A percentile compares a stretch with the other conserved stretches of the same genome.
phyloP scores from a whole-genome alignment of 2,888 invertebrate genomes.

The Lasioglossum zephyrum region DNA sequence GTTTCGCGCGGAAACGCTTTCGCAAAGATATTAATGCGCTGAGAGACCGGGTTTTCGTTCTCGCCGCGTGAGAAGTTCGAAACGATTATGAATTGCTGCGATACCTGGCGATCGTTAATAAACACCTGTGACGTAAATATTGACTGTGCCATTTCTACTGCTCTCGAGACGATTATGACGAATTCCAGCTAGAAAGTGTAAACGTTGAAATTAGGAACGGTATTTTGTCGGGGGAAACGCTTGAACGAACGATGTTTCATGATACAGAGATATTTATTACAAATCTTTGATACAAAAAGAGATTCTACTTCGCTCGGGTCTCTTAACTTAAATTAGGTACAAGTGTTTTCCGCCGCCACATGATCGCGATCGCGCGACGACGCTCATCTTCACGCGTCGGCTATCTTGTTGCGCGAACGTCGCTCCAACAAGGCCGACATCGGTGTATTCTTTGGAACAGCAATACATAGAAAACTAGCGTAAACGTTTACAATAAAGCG shows the following conservation, averaged over 20 bases:
- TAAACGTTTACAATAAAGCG: conserved; percentile 20
- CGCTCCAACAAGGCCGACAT: conserved; percentile 24
- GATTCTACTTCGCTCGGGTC: conserved; percentile 43
- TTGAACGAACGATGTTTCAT: conserved; percentile 23
- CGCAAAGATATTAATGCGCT: background rate
- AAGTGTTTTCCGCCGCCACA: conserved; percentile 42
- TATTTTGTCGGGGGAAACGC: background rate
- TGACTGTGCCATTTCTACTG: background rate
- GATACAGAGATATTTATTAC: conserved; percentile 68
- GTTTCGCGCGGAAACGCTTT: background rate
- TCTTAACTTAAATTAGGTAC: conserved; percentile 69
- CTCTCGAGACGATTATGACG: background rate
- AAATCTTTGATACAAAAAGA: conserved; percentile 71
- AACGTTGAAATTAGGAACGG: background rate
- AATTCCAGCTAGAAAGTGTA: background rate
- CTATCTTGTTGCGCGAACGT: conserved; percentile 41
- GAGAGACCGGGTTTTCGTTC: background rate
- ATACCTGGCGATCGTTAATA: background rate
- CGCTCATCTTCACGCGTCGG: conserved; percentile 33
- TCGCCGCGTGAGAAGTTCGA: background rate
- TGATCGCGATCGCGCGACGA: conserved; percentile 24
- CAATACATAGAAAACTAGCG: conserved; percentile 19
- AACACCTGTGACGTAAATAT: background rate
- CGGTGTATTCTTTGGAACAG: conserved; percentile 59
- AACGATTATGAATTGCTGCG: background rate